These are phyloP conservation scores for Hippocampus abdominalis DNA, from an alignment of 2,113 vertebrate species.

Conservation along the genomic window DNA sequence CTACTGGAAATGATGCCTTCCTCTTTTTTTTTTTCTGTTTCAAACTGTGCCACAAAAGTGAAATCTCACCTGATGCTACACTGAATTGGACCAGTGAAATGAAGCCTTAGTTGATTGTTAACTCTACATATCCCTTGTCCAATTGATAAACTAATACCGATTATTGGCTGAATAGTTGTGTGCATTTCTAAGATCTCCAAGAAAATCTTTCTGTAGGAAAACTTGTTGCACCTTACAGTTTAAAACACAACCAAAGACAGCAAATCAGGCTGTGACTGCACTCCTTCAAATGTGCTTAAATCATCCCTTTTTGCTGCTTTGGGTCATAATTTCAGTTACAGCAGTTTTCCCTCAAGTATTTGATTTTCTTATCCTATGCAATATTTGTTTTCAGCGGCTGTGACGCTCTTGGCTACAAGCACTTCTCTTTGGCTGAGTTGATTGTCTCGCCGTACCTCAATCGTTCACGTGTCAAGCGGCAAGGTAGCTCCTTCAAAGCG, in stretches of 20 bases:
- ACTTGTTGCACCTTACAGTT: slow-evolving; percentile 20
- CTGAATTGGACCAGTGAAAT: slow-evolving; percentile 51
- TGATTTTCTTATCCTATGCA: slow-evolving; percentile 64
- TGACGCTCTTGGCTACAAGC: slow-evolving; percentile 24
- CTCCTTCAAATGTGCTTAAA: background rate
- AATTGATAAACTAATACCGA: slow-evolving; percentile 22
- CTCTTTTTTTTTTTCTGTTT: slow-evolving; percentile 65
- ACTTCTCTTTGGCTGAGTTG: slow-evolving; percentile 24
- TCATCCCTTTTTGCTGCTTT: background rate
- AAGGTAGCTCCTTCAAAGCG: slow-evolving; percentile 7
- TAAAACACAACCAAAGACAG: slow-evolving; percentile 24
- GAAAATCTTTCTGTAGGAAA: slow-evolving; percentile 2
- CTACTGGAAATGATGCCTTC: slow-evolving; percentile 74
- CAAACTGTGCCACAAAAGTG: slow-evolving; percentile 71
- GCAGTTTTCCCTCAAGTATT: slow-evolving; percentile 15
- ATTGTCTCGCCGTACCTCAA: slow-evolving; percentile 22
- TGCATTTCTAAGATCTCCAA: slow-evolving; percentile 2
- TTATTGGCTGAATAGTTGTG: slow-evolving; percentile 25
- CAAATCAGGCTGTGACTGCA: slow-evolving; percentile 16
- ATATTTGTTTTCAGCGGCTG: slow-evolving; percentile 28
- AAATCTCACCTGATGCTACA: slow-evolving; percentile 66
- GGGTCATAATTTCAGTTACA: slow-evolving; percentile 12
- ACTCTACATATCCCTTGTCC: slow-evolving; percentile 16
- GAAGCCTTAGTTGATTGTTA: slow-evolving; percentile 48
- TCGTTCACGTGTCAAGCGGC: slow-evolving; percentile 11